Evolutionary conservation across 1,140 invertebrate genomes (phyloP).

Genomic region (Argopecten irradians): DNA sequence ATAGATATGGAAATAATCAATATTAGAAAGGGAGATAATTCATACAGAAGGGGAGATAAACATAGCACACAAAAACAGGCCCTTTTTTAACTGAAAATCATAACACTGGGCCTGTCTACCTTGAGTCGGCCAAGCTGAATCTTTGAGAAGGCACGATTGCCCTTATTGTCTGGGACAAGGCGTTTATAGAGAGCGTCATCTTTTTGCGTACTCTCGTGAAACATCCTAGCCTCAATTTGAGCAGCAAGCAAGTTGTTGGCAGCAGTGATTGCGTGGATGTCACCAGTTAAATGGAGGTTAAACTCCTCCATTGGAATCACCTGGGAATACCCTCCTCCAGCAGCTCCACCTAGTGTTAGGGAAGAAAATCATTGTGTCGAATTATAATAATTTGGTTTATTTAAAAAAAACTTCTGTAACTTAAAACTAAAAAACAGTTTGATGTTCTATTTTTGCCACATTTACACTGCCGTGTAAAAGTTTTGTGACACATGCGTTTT

Average conservation of each 20-base stretch:
- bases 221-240: conserved; percentile 92
- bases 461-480: too few species aligned
- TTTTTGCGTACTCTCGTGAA: conserved; percentile 94
- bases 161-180: conserved; percentile 89
- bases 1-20: too few species aligned
- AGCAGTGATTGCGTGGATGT: conserved; percentile 98
- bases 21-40: too few species aligned
- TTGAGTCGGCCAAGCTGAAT: conserved; percentile 86
- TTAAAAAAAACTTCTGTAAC: too few species aligned
- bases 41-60: too few species aligned
- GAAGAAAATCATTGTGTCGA: conserved; percentile 26
- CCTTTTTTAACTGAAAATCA: neutral
- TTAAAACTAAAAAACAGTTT: too few species aligned
- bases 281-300: conserved; percentile 98
- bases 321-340: conserved; percentile 95
- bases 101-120: conserved; percentile 53
- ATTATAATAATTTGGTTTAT: too few species aligned
- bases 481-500: too few species aligned
- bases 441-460: too few species aligned
- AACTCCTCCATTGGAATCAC: conserved; percentile 99
- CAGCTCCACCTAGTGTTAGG: conserved; percentile 85
- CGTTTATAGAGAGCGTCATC: conserved; percentile 92
- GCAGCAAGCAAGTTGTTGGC: conserved; percentile 98
- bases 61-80: neutral
- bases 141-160: conserved; percentile 87